phyloP scores from a whole-genome alignment of 2,797 vertebrate species.

The Numenius phaeopus region DNA sequence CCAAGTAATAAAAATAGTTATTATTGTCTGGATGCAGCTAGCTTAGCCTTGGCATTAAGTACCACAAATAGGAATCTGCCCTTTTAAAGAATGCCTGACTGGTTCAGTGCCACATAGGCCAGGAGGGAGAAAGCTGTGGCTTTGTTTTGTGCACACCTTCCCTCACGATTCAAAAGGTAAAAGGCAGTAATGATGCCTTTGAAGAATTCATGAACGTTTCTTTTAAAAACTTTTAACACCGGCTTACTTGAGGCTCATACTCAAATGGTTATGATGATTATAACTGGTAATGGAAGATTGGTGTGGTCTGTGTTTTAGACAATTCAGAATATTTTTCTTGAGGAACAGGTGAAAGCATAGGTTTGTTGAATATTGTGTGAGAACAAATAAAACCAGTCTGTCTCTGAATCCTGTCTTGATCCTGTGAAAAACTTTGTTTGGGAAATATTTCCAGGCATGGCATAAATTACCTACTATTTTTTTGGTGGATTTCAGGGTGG shows the following conservation, averaged over 20 bases:
- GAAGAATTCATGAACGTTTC: neutral
- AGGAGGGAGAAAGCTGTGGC: neutral
- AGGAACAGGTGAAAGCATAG: neutral
- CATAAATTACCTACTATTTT: neutral
- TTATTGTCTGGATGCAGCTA: conserved; percentile 62
- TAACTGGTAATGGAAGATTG: neutral
- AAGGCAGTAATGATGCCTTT: neutral
- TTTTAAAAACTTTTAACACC: neutral
- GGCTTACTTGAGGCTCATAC: neutral
- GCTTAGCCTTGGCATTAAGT: conserved; percentile 61
- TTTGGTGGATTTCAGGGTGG: neutral
- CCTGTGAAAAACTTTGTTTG: neutral
- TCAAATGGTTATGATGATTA: neutral
- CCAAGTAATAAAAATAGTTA: conserved; percentile 74
- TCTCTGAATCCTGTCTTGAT: neutral
- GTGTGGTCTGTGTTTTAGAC: neutral
- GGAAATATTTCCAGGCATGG: neutral
- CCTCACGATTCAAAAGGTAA: neutral
- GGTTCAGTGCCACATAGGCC: neutral
- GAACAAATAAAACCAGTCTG: neutral
- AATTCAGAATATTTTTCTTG: neutral
- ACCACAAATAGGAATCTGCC: conserved; percentile 19
- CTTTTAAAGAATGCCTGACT: neutral
- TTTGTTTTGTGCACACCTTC: neutral
- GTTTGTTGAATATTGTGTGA: neutral